Conservation (phyloP, 2,797 vertebrate genomes). For the Poecilia velifera region DNA sequence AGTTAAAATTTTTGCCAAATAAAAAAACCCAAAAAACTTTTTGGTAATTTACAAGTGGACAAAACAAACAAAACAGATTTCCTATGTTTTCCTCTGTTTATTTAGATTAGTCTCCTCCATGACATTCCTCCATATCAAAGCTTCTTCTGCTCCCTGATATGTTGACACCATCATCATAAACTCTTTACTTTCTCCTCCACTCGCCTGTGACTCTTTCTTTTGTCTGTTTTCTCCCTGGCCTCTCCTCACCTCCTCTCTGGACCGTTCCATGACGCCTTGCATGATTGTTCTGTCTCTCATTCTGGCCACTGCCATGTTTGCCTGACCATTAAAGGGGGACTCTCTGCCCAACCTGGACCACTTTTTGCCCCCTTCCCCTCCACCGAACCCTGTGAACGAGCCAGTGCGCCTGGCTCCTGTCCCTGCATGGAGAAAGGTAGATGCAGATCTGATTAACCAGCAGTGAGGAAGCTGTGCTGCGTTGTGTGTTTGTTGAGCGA, state of each 20-base stretch:
- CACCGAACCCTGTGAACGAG: slow-evolving; percentile 80
- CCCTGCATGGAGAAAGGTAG: slow-evolving; percentile 96
- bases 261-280: slow-evolving; percentile 66
- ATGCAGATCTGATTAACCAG: slow-evolving; percentile 11
- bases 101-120: background rate
- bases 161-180: slow-evolving; percentile 19
- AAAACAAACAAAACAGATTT: background rate
- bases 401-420: slow-evolving; percentile 82
- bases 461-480: background rate
- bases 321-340: slow-evolving; percentile 69
- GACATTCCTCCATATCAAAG: slow-evolving; percentile 2
- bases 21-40: background rate
- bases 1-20: background rate
- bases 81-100: background rate
- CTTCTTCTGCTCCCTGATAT: slow-evolving; percentile 6
- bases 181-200: slow-evolving; percentile 43
- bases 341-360: slow-evolving; percentile 88
- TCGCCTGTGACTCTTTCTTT: slow-evolving; percentile 51
- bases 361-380: slow-evolving; percentile 80
- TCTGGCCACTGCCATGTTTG: slow-evolving; percentile 50
- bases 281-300: slow-evolving; percentile 54
- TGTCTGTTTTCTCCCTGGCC: slow-evolving; percentile 45
- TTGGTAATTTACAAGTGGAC: background rate
- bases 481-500: slow-evolving; percentile 10
- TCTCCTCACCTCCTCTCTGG: slow-evolving; percentile 36